A percentile compares a stretch with the other conserved stretches of the same genome.
Conservation (phyloP, 64 coral and sea anemone species). For the Trachythela sp. region DNA sequence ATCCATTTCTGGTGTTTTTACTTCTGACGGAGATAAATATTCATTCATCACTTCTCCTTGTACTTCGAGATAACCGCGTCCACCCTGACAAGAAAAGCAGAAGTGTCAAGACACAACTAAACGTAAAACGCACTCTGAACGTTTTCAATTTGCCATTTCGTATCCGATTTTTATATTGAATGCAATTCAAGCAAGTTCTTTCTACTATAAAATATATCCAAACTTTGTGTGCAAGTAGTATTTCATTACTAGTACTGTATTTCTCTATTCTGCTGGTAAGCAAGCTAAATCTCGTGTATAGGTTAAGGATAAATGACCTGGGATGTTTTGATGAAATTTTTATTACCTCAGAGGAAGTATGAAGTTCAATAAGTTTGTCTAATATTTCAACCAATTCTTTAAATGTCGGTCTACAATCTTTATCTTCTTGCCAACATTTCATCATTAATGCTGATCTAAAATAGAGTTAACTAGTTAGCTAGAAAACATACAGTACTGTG, state of each 20-base stretch:
- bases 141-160: too few relatives aligned
- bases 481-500: not conserved
- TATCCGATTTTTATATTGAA: too few relatives aligned
- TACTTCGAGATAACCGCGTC: constrained; percentile 1
- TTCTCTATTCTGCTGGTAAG: too few relatives aligned
- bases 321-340: not conserved
- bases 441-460: not conserved
- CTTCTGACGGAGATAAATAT: constrained; percentile 6
- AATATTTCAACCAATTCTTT: constrained; percentile 17
- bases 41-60: constrained; percentile 12
- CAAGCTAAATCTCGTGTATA: not conserved
- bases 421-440: constrained; percentile 2
- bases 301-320: not conserved
- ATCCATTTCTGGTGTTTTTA: not conserved
- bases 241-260: too few relatives aligned
- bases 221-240: too few relatives aligned
- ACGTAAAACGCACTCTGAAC: not conserved
- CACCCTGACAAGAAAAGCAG: not conserved
- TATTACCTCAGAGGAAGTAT: constrained; percentile 12
- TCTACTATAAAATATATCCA: too few relatives aligned
- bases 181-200: too few relatives aligned
- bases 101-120: not conserved
- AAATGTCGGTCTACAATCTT: not conserved
- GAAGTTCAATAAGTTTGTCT: constrained; percentile 12
- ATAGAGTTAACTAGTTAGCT: not conserved